Base-by-base conservation (phyloP, 1,140 invertebrate genomes). In the Halyomorpha halys region DNA sequence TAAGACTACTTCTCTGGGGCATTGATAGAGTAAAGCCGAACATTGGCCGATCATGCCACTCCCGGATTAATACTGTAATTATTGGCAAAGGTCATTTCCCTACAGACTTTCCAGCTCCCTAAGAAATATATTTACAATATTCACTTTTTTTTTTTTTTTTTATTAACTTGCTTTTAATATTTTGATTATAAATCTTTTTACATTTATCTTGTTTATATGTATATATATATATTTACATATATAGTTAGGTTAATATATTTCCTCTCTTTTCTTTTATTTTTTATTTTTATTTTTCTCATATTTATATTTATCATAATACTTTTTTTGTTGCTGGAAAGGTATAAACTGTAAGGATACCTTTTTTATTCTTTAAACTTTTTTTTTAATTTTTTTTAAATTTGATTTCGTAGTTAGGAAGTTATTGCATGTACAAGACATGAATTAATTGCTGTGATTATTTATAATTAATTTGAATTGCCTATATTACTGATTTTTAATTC, bases 21-120 rank as follows among this genome's bases (percentile, higher is more conserved):
- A 65, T 65, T 65, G 63, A 65, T 65, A 65, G 63, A 65, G 63
- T 65, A 65, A 65, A 65, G 34, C 47, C 47, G 47, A 49, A 49
- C 9, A 39, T 49, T 49, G 47, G 47, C 11, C 47, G 21, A 54
- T 39, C 30, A 27, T 16, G 51, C 62, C 45, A 45, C 39, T n/a
- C 21, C 25, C 25, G 23, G 44, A 62, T 16, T 62, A 49, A 25
- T 23, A 19, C 23, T 2, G 60, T 34, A 44, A 61, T 21, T 21
- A 21, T 45, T 47, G 44, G 39, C 16, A 62, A 62, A 47, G 44
- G 44, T 62, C 23, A 49, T 61, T 44, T 49, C 45, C 34, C 61
- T 49, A 49, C 61, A 62, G 61, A 47, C 61, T 62, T 62, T 62
- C 61, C 61, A 62, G 61, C 61, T 62, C 21, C 27, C 27, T n/a